Evolutionary conservation across 2,888 invertebrate genomes (phyloP), one percentile per base, ranked within the genome.

Genomic region (Chouioia cunea): DNA sequence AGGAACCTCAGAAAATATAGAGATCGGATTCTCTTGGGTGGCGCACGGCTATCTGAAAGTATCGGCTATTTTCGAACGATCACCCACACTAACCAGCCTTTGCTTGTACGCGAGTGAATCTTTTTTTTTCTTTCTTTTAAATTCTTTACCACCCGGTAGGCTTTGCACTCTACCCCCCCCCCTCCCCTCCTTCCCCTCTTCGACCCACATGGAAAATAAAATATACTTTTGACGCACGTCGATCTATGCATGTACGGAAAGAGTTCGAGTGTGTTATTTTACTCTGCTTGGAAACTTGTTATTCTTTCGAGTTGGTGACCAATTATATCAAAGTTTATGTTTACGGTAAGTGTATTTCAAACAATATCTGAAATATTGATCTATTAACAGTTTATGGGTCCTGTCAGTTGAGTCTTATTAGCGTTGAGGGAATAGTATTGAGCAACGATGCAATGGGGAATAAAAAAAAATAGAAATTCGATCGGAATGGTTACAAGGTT

Each of bases 31-130:
- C 63, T 44, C 62, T 15, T n/a, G 15, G 16, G 22, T 46, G 54
- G 22, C 16, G 44, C 47, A 44, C 65, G 58, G 59, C 76, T 79
- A 79, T 77, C 80, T 80, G 79, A 77, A 82, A 78, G 75, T 78
- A 76, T 76, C 75, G 75, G 76, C 79, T 82, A 82, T 82, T 82
- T 81, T 81, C 75, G 79, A 76, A 76, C 73, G 75, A 73, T 76
- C 79, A 65, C 80, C 79, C 77, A 78, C 79, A 73, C 74, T 43
- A 8, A 15, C 52, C 43, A 58, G 12, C 53, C 22, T 27, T 27
- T 27, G 27, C 27, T 4, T 27, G 27, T 6, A 27, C 6, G 27
- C 27, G 27, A 4, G 27, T 6, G 27, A 3, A 3, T 27, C 27
- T 53, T 56, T 68, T 4, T 50, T 57, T 57, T 16, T 46, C 20